These are phyloP conservation scores for Alviniconcha marisindica DNA, from an alignment of 1,140 invertebrate genomes.

Conservation along the genomic window DNA sequence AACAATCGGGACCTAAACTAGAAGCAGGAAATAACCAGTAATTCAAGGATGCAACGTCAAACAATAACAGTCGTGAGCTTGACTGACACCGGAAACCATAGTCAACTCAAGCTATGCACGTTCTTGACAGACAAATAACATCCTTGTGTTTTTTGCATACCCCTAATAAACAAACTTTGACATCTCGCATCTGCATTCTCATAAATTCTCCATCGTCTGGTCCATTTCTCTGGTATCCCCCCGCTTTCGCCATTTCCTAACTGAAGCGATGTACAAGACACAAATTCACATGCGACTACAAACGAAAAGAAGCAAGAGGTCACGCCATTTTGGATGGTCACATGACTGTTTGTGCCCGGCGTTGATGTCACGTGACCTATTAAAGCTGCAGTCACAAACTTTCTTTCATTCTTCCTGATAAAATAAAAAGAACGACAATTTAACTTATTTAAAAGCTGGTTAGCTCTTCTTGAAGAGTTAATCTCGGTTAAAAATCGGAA, in stretches of 20 bases:
- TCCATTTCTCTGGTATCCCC: background rate
- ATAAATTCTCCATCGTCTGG: conserved; percentile 16
- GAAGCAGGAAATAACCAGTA: too few species aligned
- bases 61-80: background rate
- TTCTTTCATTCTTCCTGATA: too few species aligned
- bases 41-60: too few species aligned
- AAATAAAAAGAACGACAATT: too few species aligned
- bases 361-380: conserved; percentile 22
- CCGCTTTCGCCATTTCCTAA: background rate
- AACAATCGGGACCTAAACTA: too few species aligned
- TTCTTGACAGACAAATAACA: too few species aligned
- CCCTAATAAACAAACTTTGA: conserved; percentile 73
- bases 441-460: too few species aligned
- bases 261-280: background rate
- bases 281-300: background rate
- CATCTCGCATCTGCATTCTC: conserved; percentile 65
- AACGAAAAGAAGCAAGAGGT: background rate
- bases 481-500: too few species aligned
- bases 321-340: conserved; percentile 40
- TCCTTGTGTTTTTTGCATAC: too few species aligned
- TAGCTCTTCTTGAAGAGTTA: too few species aligned
- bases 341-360: conserved; percentile 8
- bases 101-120: background rate
- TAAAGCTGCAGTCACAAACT: too few species aligned
- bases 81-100: background rate